A percentile compares a stretch with the other conserved stretches of the same genome.
Evolutionary conservation across 2,797 vertebrate species (phyloP).

Genomic region (Lagocephalus sceleratus): DNA sequence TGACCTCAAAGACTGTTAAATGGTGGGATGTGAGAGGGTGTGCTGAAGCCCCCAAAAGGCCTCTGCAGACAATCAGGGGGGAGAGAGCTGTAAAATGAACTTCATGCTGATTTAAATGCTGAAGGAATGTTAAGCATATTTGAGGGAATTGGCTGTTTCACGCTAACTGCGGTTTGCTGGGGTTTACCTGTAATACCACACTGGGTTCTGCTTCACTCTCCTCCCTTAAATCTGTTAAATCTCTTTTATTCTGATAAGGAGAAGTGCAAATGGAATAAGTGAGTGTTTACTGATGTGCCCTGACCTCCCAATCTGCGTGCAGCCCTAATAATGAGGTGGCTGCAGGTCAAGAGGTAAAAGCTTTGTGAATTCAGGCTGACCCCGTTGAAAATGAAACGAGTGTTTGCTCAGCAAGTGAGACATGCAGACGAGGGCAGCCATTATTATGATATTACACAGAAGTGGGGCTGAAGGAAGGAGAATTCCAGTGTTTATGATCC

Average conservation of each 20-base stretch:
- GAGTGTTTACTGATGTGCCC: constrained; percentile 43
- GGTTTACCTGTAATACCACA: no score
- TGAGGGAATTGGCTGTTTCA: constrained; percentile 5
- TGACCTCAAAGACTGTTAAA: constrained; percentile 64
- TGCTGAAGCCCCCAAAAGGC: constrained; percentile 39
- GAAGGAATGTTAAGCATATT: constrained; percentile 46
- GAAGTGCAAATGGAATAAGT: constrained; percentile 4
- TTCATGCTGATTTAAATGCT: constrained; percentile 54
- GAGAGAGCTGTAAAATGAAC: constrained; percentile 51
- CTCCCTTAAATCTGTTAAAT: no score
- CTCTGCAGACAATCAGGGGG: constrained; percentile 37
- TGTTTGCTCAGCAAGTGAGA: no score
- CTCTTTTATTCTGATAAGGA: no score
- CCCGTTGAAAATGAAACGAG: constrained; percentile 17
- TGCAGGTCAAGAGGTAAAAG: constrained; percentile 62
- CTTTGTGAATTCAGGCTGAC: constrained; percentile 45
- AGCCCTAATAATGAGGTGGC: constrained; percentile 65
- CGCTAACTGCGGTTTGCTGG: no score
- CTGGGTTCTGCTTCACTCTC: no score
- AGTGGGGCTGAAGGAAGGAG: no score
- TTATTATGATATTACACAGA: no score
- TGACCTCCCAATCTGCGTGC: constrained; percentile 47
- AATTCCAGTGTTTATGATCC: no score
- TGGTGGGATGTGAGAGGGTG: constrained; percentile 55
- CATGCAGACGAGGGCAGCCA: no score